Percentiles rank a stretch among this genome's conserved stretches.
phyloP scores from a whole-genome alignment of 2,113 vertebrate species.

The Cavia porcellus region DNA sequence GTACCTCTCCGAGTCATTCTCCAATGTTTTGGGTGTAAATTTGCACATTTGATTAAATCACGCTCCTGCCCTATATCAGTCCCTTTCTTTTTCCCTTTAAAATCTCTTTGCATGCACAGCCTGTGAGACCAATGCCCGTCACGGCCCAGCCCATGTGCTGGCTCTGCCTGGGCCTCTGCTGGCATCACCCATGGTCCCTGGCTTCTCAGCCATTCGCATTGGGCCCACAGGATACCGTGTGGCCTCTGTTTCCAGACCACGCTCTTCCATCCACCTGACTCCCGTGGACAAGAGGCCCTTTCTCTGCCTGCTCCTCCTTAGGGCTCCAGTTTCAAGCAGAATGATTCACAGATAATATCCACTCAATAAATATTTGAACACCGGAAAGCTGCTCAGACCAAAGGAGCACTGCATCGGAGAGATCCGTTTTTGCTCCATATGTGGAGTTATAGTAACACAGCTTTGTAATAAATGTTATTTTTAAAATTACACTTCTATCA shows the following conservation, averaged over 20 bases:
- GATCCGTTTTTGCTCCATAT: conserved; percentile 3
- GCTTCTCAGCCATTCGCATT: not conserved
- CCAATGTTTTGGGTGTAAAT: not conserved
- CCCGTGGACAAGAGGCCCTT: not conserved
- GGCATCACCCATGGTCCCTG: not conserved
- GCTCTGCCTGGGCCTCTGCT: not conserved
- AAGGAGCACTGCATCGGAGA: not conserved
- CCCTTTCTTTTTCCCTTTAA: not conserved
- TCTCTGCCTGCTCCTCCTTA: not conserved
- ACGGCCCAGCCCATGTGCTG: no score
- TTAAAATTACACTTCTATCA: conserved; percentile 66
- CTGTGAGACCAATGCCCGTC: not conserved
- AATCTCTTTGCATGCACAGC: not conserved
- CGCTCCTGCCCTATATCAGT: not conserved
- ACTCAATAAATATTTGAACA: conserved; percentile 16
- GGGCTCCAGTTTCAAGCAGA: not conserved
- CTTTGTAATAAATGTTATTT: conserved; percentile 10
- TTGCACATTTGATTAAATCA: not conserved
- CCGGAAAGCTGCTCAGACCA: conserved; percentile 17
- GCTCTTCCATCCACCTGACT: not conserved
- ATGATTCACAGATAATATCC: not conserved
- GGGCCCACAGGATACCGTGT: not conserved
- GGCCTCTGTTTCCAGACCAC: not conserved
- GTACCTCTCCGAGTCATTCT: not conserved
- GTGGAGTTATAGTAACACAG: conserved; percentile 42